Evolutionary conservation across 2,113 vertebrate genomes (phyloP), one percentile per base, ranked within the genome.

Genomic region (Burhinus oedicnemus): DNA sequence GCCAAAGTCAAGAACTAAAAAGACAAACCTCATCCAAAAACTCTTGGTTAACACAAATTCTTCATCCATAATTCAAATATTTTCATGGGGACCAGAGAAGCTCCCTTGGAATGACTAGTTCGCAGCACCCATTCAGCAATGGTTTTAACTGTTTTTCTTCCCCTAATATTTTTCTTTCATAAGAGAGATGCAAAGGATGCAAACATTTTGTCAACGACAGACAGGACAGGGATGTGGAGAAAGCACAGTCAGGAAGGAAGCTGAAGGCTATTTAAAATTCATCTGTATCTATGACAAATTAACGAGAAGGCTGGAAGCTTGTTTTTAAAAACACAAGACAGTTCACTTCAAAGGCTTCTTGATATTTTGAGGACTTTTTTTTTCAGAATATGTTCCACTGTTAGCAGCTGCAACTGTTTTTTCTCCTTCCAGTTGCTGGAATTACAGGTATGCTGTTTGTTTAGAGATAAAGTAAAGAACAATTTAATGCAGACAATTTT

Each of bases 161-260:
- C 44, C 30, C 70, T 40, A 71, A 38, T 71, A 88, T 70, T 93
- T 89, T 89, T 78, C 58, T 75, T 83, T 81, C 44, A 66, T 38
- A 2, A 54, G 94, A 85, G 74, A 95, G 40, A n/a, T 91, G 49
- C 19, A 78, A 13, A 65, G 78, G 66, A 92, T 70, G 90, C 70
- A 93, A 98, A 93, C 89, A 90, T 86, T 97, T 96, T 96, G 95
- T 95, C 93, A 97, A 93, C 4, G 32, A 85, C 81, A 96, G 82
- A 71, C 81, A 95, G 81, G 62, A 95, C 89, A 91, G 49, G 58
- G 70, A 77, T 70, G 75, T 52, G 79, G 95, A 96, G 87, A 96
- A 96, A 96, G 84, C 79, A 93, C 77, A 95, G 89, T 86, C 86
- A 96, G 75, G 95, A 95, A 97, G 96, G 95, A 98, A 96, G 68